phyloP scores from a whole-genome alignment of 2,888 invertebrate species.

The Phengaris arion region DNA sequence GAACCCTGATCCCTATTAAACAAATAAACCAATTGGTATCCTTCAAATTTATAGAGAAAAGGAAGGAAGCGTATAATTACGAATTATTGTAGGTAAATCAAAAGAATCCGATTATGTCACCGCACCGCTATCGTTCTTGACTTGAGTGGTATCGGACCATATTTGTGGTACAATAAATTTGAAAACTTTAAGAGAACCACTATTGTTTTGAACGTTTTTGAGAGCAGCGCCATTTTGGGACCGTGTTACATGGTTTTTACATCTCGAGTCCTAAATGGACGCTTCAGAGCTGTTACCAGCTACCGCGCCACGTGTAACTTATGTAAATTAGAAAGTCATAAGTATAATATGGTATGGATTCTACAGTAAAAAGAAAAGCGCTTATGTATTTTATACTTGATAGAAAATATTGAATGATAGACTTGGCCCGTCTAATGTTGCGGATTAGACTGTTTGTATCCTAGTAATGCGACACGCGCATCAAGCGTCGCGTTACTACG shows the following conservation, averaged over 20 bases:
- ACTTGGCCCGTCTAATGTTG: not conserved
- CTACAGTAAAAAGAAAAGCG: no score
- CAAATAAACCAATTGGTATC: no score
- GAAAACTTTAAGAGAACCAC: slow-evolving; percentile 36
- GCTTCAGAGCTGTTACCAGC: not conserved
- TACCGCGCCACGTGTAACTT: not conserved
- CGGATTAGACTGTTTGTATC: no score
- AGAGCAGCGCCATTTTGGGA: slow-evolving; percentile 27
- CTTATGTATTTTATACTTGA: not conserved
- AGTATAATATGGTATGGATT: no score
- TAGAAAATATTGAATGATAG: not conserved
- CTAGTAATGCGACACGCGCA: no score
- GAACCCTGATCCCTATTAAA: no score
- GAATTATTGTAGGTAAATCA: not conserved
- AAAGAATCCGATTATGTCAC: not conserved
- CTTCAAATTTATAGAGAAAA: no score
- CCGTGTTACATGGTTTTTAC: not conserved
- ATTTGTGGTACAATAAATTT: slow-evolving; percentile 34
- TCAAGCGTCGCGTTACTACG: no score
- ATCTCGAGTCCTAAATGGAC: not conserved
- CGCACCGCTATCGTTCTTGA: not conserved
- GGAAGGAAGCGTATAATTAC: no score
- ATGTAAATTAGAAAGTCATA: not conserved
- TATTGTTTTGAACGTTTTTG: slow-evolving; percentile 34
- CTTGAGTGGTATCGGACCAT: slow-evolving; percentile 26